Base-by-base conservation (phyloP, 2,888 invertebrate genomes). In the Scaptomyza tumidula region DNA sequence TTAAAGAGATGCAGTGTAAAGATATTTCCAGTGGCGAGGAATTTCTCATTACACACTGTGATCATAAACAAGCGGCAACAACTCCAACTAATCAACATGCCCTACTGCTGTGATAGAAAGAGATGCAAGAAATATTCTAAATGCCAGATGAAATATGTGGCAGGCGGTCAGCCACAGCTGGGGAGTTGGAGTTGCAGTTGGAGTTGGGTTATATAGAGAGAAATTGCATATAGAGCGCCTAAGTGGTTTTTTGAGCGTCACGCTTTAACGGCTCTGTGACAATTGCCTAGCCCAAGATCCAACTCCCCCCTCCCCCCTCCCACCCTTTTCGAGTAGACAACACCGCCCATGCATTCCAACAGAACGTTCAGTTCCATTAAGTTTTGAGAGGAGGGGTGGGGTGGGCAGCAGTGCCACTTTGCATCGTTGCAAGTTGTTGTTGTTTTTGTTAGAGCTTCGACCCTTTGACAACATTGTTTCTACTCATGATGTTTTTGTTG, bases 101-200 rank as follows among this genome's bases (percentile, higher is more conserved):
- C 46, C 59, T 37, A 7, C 31, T 19, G 31, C 9, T 27, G 11
- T n/a, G 10, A 19, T 45, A 31, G 9, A 0, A 2, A 24, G 2
- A 14, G n/a, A 19, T 24, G 11, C n/a, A n/a, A n/a, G 19, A 46
- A 50, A 41, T 24, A 29, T 41, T 49, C 59, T 49, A 58, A 59
- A 56, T 60, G 45, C 56, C 50, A 49, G 41, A 76, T 74, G 62
- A 79, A 71, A 76, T 76, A 79, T 79, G 79, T 79, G 79, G 76
- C 76, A 73, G 75, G 75, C 78, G 78, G 78, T 78, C 78, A 78
- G 65, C 66, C 78, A 56, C 78, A 78, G 75, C 72, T 59, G 63
- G 24, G 57, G 31, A 31, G 53, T 33, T 45, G 56, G 31, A 35
- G 49, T 59, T 56, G 57, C 24, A 31, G 53, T 33, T 45, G 56